Evolutionary conservation across 2,113 vertebrate species (phyloP), one percentile per base, ranked within the genome.

Genomic region (Oncorhynchus gorbuscha): DNA sequence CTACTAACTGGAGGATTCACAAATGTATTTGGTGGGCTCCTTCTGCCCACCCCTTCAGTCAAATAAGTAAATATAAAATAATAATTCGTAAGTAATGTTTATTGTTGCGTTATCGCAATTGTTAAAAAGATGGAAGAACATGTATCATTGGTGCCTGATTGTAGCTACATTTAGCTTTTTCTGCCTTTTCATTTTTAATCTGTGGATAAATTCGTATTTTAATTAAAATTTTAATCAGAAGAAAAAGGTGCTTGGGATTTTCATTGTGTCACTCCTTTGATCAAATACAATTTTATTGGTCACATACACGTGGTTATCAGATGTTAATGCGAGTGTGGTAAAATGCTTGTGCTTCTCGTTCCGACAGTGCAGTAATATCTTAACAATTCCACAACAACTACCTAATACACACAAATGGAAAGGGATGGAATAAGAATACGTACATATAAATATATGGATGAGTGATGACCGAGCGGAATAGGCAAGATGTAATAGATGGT

Each of bases 141-240:
- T 91, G 90, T 93, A 93, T 93, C 91, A 91, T 93, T 92, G 92
- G 93, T 94, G 92, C 93, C 91, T 94, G 91, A 94, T 84, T 93
- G 92, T 94, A 94, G 93, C 93, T 92, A 91, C 89, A 89, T 91
- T 93, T 92, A 90, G 89, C 89, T 93, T 93, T 92, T 91, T 92
- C 89, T 92, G 89, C 90, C 91, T 91, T 91, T 92, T 92, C 86
- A 89, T 94, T 93, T 94, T 93, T 93, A 92, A 92, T 92, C 89
- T 92, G 91, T 93, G 91, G 89, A 92, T 90, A 92, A 94, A 92
- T 93, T 93, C 88, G 86, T 93, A 93, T 94, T 94, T 93, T 92
- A 93, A 92, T 92, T 93, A 92, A 93, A 92, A 91, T 85, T 90
- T 81, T 71, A 88, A 90, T 90, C 87, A 92, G 83, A 90, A 90